Percentiles rank a stretch among this genome's conserved stretches.
phyloP scores from a whole-genome alignment of 1,140 invertebrate species.

The Drosophila santomea region DNA sequence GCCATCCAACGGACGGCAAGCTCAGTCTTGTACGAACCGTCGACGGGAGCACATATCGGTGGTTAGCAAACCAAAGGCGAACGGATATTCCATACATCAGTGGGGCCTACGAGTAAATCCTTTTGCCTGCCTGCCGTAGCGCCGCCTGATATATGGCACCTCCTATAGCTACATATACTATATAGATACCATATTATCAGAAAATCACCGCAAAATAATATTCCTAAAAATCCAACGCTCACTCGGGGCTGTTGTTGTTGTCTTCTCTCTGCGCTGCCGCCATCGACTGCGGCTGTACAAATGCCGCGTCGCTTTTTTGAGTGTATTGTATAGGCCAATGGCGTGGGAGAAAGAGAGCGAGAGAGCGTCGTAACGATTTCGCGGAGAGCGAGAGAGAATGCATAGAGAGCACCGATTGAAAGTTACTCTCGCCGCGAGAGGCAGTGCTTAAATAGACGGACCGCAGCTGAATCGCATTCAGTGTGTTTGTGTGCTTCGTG shows the following conservation, averaged over 20 bases:
- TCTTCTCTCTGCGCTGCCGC: conserved; percentile 71
- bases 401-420: conserved; percentile 35
- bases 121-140: conserved; percentile 29
- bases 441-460: conserved; percentile 70
- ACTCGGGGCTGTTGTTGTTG: conserved; percentile 71
- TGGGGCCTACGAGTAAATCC: conserved; percentile 16
- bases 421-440: conserved; percentile 9
- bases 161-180: conserved; percentile 4
- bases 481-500: conserved; percentile 81
- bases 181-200: conserved; percentile 47
- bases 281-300: conserved; percentile 74
- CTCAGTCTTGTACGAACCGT: conserved; percentile 82
- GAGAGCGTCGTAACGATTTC: conserved; percentile 7
- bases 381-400: conserved; percentile 28
- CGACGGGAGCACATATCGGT: conserved; percentile 84
- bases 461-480: conserved; percentile 59
- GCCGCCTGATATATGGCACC: conserved; percentile 22
- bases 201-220: conserved; percentile 65
- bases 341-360: conserved; percentile 55
- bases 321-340: conserved; percentile 54
- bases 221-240: conserved; percentile 56
- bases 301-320: conserved; percentile 70
- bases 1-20: conserved; percentile 58
- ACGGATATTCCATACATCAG: conserved; percentile 36
- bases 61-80: conserved; percentile 55